Conservation (phyloP, 2,888 invertebrate genomes). For the Cryptophagus acutangulus region DNA sequence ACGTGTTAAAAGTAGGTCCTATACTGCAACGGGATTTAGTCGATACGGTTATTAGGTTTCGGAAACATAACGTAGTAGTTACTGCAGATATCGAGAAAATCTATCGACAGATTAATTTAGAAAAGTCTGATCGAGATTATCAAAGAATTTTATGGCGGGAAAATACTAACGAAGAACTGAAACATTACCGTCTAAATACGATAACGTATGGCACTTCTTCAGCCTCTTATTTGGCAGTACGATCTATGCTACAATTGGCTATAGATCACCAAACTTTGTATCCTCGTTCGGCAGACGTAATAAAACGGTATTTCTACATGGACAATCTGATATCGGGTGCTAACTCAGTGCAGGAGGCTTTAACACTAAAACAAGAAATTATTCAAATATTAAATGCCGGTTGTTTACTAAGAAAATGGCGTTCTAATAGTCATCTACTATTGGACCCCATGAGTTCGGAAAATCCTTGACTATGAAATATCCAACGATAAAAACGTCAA, state of each 20-base stretch:
- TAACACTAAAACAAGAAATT: not conserved
- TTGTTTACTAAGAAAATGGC: not conserved
- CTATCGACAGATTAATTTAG: not conserved
- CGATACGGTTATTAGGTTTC: not conserved
- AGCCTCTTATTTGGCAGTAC: slow-evolving; percentile 3
- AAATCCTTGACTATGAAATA: not conserved
- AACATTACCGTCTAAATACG: slow-evolving; percentile 8
- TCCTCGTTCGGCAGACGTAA: not conserved
- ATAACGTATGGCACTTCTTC: slow-evolving; percentile 14
- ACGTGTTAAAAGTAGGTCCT: not conserved
- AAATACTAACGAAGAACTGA: not conserved
- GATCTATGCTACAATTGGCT: slow-evolving; percentile 5
- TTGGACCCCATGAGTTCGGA: not conserved
- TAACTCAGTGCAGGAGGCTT: not conserved
- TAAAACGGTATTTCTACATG: not conserved
- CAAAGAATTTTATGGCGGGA: slow-evolving; percentile 2
- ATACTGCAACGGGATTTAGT: slow-evolving; percentile 2
- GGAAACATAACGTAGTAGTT: not conserved
- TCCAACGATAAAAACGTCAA: not conserved
- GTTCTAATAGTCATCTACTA: not conserved
- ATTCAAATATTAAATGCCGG: not conserved
- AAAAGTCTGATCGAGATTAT: not conserved
- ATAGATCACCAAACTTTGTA: not conserved
- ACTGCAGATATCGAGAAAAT: slow-evolving; percentile 4
- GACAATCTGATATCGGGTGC: not conserved